Conservation (phyloP, 2,888 invertebrate species). For the Stictocephala bisonia region DNA sequence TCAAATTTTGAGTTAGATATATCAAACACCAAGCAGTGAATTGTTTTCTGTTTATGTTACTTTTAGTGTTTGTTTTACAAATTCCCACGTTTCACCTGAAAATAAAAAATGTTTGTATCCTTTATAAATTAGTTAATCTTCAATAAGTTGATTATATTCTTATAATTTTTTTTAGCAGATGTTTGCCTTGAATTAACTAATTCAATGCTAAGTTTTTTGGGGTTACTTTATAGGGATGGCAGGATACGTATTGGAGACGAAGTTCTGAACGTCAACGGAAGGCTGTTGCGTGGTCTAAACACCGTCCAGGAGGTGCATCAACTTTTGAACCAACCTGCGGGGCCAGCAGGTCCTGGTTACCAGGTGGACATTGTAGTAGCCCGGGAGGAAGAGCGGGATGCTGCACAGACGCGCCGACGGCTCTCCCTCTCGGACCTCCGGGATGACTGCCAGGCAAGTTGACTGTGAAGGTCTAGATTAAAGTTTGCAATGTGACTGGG, state of each 20-base stretch:
- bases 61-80: too few relatives aligned
- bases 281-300: slow-evolving; percentile 63
- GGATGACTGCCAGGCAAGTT: slow-evolving; percentile 22
- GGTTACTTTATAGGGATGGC: slow-evolving; percentile 61
- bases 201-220: neutral
- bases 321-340: slow-evolving; percentile 54
- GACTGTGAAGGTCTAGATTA: too few relatives aligned
- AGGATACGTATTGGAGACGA: slow-evolving; percentile 65
- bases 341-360: slow-evolving; percentile 53
- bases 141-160: too few relatives aligned
- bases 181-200: too few relatives aligned
- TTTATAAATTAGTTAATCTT: too few relatives aligned
- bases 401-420: neutral
- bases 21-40: too few relatives aligned
- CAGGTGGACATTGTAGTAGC: slow-evolving; percentile 62
- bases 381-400: slow-evolving; percentile 51
- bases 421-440: neutral
- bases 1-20: too few relatives aligned
- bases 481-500: too few relatives aligned
- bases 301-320: slow-evolving; percentile 61
- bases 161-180: too few relatives aligned
- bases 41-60: too few relatives aligned
- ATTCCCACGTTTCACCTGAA: too few relatives aligned
- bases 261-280: slow-evolving; percentile 66
- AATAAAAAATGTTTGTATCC: too few relatives aligned